Percentiles rank a stretch among this genome's conserved stretches.
phyloP scores from a whole-genome alignment of 2,113 vertebrate species.

The Crotalus viridis region DNA sequence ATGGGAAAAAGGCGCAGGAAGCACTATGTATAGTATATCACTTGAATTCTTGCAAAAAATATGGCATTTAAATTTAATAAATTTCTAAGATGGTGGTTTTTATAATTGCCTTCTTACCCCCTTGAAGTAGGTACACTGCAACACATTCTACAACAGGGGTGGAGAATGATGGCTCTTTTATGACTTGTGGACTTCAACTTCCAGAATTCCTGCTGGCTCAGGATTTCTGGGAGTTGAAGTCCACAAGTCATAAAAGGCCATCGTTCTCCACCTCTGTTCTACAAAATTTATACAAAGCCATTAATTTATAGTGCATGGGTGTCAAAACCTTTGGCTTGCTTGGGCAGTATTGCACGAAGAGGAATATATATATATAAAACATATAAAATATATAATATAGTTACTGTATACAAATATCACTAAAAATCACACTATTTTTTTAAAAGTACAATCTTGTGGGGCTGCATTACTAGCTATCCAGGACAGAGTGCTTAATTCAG shows the following conservation, averaged over 20 bases:
- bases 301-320: not conserved
- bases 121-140: not conserved
- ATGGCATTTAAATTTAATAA: not conserved
- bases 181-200: not conserved
- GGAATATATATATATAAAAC: not conserved
- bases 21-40: not conserved
- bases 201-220: not conserved
- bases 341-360: not conserved
- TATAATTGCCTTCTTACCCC: not conserved
- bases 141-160: not conserved
- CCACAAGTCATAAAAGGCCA: not conserved
- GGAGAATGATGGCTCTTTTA: not conserved
- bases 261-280: not conserved
- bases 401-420: not conserved
- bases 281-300: not conserved
- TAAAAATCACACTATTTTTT: too few relatives aligned
- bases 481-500: not conserved
- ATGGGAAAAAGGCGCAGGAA: not conserved
- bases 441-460: too few relatives aligned
- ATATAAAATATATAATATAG: not conserved
- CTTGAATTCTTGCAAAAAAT: not conserved
- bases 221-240: not conserved
- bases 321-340: not conserved
- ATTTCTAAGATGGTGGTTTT: not conserved
- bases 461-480: not conserved